phyloP scores from a whole-genome alignment of 2,797 vertebrate species.

The Rhabdomys pumilio region DNA sequence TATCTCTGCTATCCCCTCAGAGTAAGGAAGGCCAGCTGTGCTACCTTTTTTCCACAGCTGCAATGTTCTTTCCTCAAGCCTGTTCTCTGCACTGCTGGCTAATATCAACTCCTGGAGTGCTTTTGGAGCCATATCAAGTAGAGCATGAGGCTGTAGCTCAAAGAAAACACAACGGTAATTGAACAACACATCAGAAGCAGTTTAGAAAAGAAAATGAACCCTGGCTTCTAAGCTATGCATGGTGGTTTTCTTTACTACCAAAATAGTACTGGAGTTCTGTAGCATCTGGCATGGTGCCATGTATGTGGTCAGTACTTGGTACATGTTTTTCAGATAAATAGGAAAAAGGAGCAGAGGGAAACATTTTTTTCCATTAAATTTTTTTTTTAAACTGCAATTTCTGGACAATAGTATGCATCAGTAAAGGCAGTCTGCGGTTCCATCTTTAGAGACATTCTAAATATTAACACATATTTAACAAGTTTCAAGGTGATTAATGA shows the following conservation, averaged over 20 bases:
- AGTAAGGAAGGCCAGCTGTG: conserved; percentile 54
- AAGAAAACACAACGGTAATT: conserved; percentile 69
- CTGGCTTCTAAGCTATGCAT: neutral
- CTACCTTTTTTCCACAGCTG: neutral
- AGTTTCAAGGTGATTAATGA: conserved; percentile 44
- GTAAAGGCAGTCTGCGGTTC: conserved; percentile 21
- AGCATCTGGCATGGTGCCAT: neutral
- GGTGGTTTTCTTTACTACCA: conserved; percentile 60
- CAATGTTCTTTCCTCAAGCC: neutral
- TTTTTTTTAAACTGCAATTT: conserved; percentile 24
- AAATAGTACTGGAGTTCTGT: conserved; percentile 46
- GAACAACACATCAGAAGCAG: conserved; percentile 13
- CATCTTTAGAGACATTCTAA: neutral
- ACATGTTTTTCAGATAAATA: conserved; percentile 55
- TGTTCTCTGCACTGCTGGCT: conserved; percentile 54
- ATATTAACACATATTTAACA: conserved; percentile 14
- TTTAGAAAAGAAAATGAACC: conserved; percentile 46
- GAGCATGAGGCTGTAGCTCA: conserved; percentile 27
- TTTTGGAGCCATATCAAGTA: conserved; percentile 64
- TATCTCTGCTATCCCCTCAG: conserved; percentile 45
- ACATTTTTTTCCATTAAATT: conserved; percentile 45
- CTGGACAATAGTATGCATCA: conserved; percentile 31
- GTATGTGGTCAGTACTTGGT: conserved; percentile 25
- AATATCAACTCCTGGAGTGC: conserved; percentile 16
- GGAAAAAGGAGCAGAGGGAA: conserved; percentile 3